Evolutionary conservation across 2,888 invertebrate genomes (phyloP).

Genomic region (Orthonychiurus folsomi): DNA sequence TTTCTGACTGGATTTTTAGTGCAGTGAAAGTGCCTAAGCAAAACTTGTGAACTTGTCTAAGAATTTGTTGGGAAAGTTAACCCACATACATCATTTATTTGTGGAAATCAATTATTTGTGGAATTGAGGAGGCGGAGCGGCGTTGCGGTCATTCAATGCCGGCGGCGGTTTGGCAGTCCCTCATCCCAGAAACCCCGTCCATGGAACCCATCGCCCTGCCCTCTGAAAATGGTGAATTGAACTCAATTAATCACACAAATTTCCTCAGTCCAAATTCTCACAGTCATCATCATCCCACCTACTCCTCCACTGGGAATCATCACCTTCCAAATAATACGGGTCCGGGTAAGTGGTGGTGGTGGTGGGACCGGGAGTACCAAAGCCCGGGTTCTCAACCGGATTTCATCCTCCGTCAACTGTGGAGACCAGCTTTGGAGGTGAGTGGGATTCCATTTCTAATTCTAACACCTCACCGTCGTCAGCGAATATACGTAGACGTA

Average conservation of each 20-base stretch:
- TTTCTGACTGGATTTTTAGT: too few relatives aligned
- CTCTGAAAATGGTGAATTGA: neutral
- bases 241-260: neutral
- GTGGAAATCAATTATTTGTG: too few relatives aligned
- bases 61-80: too few relatives aligned
- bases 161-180: conserved; percentile 25
- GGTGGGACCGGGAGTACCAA: conserved; percentile 20
- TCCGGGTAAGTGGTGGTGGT: conserved; percentile 13
- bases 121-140: too few relatives aligned
- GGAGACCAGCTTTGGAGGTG: conserved; percentile 23
- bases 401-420: conserved; percentile 16
- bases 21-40: too few relatives aligned
- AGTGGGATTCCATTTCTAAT: neutral
- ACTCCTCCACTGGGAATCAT: neutral
- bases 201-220: conserved; percentile 24
- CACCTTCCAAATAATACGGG: neutral
- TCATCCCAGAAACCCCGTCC: conserved; percentile 28
- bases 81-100: too few relatives aligned
- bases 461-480: neutral
- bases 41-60: too few relatives aligned
- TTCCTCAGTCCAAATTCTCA: neutral
- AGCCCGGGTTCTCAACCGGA: conserved; percentile 3
- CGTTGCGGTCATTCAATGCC: too few relatives aligned
- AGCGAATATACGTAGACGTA: conserved; percentile 2
- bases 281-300: neutral